These are phyloP conservation scores for Parus major DNA, from an alignment of 2,113 vertebrate species.

Conservation along the genomic window DNA sequence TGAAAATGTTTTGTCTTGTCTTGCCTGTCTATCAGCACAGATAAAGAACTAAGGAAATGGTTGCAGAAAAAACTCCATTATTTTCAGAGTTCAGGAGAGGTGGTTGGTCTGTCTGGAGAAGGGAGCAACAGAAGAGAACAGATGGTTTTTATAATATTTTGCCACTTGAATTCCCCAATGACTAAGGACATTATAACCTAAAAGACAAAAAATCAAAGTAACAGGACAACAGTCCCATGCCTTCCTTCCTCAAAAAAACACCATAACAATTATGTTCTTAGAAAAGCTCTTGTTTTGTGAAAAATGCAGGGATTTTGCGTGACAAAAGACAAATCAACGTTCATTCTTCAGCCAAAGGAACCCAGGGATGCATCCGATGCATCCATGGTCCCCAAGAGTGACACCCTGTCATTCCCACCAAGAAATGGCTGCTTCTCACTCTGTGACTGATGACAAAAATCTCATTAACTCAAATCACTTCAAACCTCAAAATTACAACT, in stretches of 20 bases:
- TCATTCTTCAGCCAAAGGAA: not conserved
- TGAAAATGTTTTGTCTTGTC: not conserved
- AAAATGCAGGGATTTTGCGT: not conserved
- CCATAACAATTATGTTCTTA: not conserved
- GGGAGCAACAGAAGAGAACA: not conserved
- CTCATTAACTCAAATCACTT: not conserved
- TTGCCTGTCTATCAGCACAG: not conserved
- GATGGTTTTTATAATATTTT: not conserved
- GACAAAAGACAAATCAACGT: not conserved
- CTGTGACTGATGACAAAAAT: not conserved
- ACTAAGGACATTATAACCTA: not conserved
- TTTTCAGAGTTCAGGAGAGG: not conserved
- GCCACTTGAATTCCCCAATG: not conserved
- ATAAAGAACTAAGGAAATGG: not conserved
- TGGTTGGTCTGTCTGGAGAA: not conserved
- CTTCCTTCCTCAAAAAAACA: not conserved
- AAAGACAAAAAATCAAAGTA: not conserved
- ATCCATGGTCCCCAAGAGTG: not conserved
- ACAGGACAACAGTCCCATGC: rapidly evolving
- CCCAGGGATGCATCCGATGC: not conserved
- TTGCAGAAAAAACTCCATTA: not conserved
- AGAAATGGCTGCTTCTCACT: not conserved
- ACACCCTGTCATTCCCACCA: not conserved
- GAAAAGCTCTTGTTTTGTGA: not conserved
- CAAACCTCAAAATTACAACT: not conserved